phyloP scores from a whole-genome alignment of 1,140 invertebrate species.

The Hylaeus anthracinus region DNA sequence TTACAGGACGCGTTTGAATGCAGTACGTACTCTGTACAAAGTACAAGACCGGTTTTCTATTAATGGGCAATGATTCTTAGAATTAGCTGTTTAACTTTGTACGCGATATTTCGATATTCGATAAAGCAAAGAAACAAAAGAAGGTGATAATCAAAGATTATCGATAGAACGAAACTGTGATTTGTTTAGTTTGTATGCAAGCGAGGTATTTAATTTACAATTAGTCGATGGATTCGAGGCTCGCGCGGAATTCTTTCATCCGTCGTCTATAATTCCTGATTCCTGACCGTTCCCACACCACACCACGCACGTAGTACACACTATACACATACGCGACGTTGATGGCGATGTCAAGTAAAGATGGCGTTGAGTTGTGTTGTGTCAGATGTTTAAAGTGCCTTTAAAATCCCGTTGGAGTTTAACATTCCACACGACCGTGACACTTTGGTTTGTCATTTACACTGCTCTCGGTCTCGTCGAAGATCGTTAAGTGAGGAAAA shows the following conservation, averaged over 20 bases:
- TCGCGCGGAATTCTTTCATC: constrained; percentile 13
- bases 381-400: constrained; percentile 67
- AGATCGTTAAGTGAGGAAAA: background rate
- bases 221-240: constrained; percentile 12
- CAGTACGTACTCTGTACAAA: no score
- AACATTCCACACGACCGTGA: constrained; percentile 17
- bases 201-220: no score
- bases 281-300: no score
- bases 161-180: background rate
- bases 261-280: background rate
- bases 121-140: no score
- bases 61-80: background rate
- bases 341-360: constrained; percentile 50
- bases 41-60: constrained; percentile 20
- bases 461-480: background rate
- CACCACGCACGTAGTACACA: no score
- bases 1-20: background rate
- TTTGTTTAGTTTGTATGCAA: background rate
- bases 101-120: background rate
- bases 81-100: no score
- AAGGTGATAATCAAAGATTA: no score
- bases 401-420: constrained; percentile 40
- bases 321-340: constrained; percentile 13
- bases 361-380: constrained; percentile 71
- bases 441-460: background rate